Base-by-base conservation (phyloP, 2,113 vertebrate genomes). In the Arizona elegans region DNA sequence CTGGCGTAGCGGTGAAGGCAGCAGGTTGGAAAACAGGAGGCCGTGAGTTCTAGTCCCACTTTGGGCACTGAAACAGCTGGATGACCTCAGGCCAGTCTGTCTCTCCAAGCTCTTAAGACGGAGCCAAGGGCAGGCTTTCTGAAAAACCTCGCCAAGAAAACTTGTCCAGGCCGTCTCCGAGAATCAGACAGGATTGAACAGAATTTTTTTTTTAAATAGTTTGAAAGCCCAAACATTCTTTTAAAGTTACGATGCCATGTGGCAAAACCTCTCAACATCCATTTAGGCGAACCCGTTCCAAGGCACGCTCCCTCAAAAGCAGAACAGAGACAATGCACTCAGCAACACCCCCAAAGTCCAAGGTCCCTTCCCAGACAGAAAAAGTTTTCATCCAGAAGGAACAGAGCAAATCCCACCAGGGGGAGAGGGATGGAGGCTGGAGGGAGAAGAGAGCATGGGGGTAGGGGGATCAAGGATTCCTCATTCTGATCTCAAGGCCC, bases 381-480 rank as follows among this genome's bases (percentile, higher is more conserved):
- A 94, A 47, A 58, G 17, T 2, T 53, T 81, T 90, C 81, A 29
- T 47, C 4, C 50, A 50, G 91, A 92, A 88, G 58, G 1, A 92
- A 92, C 75, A 88, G 23, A 90, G 87, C 1, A 92, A 87, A 91
- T 53, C 8, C 81, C n/a, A 91, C 81, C n/a, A 91, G 43, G 92
- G 75, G 93, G 15, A 12, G 0, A 0, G 11, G 10, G 38, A 43
- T 43, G 0, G 23, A 0, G 24, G 26, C 47, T 50, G 47, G 47
- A 1, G 59, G 24, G 9, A 3, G 8, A 24, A 8, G 54, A 55
- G 55, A 19, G 55, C 15, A 59, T 0, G 54, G 21, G 56, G 6
- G 1, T 6, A 6, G 19, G 6, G 24, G 59, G 94, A 75, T 75
- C 65, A 53, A 90, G n/a, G 86, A 59, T 81, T 91, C 86, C 90